phyloP scores from a whole-genome alignment of 2,888 invertebrate genomes.

The Metacarcinus magister region DNA sequence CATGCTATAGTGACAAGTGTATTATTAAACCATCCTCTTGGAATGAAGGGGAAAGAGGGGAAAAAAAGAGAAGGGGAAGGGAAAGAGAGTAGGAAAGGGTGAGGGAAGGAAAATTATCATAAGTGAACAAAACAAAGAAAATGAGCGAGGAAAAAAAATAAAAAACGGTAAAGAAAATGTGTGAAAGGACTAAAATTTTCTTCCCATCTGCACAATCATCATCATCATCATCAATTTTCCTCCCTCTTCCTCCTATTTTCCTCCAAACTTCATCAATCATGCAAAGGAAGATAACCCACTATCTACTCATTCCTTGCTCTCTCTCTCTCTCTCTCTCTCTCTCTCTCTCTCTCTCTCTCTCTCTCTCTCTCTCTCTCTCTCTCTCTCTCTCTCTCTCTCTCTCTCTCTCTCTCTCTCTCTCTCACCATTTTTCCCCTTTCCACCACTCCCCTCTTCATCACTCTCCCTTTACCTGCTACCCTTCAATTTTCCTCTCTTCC shows the following conservation, averaged over 20 bases:
- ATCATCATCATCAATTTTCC: conserved; percentile 8
- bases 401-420: conserved; percentile 26
- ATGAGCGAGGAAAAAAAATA: not conserved
- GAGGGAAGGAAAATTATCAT: not conserved
- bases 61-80: not conserved
- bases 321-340: not conserved
- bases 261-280: conserved; percentile 7
- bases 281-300: conserved; percentile 16
- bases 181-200: not conserved
- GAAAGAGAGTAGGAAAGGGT: not conserved
- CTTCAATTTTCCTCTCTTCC: conserved; percentile 15
- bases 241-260: not conserved
- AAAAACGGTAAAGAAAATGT: not conserved
- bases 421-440: not conserved
- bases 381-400: not conserved
- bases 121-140: not conserved
- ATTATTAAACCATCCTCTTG: no score
- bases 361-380: no score
- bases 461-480: not conserved
- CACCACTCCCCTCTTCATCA: not conserved
- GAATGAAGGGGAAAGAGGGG: not conserved
- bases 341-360: no score
- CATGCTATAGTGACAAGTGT: no score
- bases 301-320: not conserved
- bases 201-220: not conserved